Evolutionary conservation across 1,140 invertebrate species (phyloP).

Genomic region (Ostrea edulis): DNA sequence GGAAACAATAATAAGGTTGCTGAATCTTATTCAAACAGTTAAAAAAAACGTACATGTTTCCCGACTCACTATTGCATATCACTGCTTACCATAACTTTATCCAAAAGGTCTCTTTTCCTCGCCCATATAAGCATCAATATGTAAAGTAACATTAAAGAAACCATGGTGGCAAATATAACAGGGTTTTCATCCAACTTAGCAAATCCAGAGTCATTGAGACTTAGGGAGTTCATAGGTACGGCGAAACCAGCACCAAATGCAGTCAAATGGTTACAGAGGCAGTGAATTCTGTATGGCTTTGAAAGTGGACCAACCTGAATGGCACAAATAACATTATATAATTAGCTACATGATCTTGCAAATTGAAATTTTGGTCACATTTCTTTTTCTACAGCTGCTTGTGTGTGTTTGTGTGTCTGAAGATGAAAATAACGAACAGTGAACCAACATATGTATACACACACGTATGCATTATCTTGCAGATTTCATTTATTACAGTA

Average conservation of each 20-base stretch:
- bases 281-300: slow-evolving; percentile 58
- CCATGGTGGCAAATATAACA: slow-evolving; percentile 75
- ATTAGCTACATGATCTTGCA: no score
- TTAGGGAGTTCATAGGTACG: slow-evolving; percentile 64
- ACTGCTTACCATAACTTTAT: slow-evolving; percentile 68
- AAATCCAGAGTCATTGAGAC: slow-evolving; percentile 62
- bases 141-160: slow-evolving; percentile 78
- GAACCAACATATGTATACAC: no score
- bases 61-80: no score
- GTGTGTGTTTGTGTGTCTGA: no score
- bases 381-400: no score
- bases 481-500: no score
- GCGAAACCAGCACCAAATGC: slow-evolving; percentile 63
- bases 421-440: no score
- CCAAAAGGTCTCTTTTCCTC: slow-evolving; percentile 78
- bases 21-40: no score
- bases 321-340: no score
- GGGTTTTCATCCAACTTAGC: slow-evolving; percentile 65
- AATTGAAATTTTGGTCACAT: no score
- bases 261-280: slow-evolving; percentile 64
- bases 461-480: no score
- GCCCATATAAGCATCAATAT: slow-evolving; percentile 79
- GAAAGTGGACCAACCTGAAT: slow-evolving; percentile 64
- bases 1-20: not conserved
- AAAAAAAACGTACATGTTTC: no score